These are phyloP conservation scores for Edolisoma coerulescens DNA, from an alignment of 2,113 vertebrate species.

Conservation along the genomic window DNA sequence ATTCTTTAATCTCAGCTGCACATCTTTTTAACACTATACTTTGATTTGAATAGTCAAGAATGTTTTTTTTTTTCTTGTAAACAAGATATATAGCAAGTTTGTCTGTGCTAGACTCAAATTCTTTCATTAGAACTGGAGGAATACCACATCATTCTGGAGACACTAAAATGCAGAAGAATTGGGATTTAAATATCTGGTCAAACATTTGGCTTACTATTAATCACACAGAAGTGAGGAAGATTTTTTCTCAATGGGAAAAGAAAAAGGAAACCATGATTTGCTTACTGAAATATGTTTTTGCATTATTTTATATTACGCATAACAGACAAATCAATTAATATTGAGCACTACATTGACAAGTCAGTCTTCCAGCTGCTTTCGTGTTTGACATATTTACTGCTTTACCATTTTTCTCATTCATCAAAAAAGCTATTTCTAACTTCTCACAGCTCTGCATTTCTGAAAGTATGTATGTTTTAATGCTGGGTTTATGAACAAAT, in stretches of 20 bases:
- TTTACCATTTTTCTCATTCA: neutral
- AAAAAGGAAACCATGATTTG: neutral
- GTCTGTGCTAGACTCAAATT: conserved; percentile 1
- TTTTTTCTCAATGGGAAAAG: neutral
- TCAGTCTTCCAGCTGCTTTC: neutral
- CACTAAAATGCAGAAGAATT: neutral
- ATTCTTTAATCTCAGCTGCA: conserved; percentile 4
- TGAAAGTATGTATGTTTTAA: neutral
- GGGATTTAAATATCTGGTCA: neutral
- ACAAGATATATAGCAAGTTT: neutral
- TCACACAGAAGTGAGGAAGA: neutral
- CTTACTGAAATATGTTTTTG: neutral
- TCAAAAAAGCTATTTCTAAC: neutral
- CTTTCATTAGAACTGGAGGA: neutral
- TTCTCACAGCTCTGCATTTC: neutral
- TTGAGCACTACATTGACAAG: neutral
- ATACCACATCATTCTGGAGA: conserved; percentile 25
- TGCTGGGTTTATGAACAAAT: neutral
- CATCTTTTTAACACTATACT: neutral
- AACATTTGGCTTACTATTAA: neutral
- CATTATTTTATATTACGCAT: neutral
- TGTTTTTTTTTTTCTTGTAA: neutral
- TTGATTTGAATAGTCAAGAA: neutral
- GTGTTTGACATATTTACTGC: neutral
- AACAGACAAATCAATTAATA: neutral